A percentile compares a stretch with the other conserved stretches of the same genome.
Conservation (phyloP, 2,797 vertebrate genomes). For the Pelochelys cantorii region DNA sequence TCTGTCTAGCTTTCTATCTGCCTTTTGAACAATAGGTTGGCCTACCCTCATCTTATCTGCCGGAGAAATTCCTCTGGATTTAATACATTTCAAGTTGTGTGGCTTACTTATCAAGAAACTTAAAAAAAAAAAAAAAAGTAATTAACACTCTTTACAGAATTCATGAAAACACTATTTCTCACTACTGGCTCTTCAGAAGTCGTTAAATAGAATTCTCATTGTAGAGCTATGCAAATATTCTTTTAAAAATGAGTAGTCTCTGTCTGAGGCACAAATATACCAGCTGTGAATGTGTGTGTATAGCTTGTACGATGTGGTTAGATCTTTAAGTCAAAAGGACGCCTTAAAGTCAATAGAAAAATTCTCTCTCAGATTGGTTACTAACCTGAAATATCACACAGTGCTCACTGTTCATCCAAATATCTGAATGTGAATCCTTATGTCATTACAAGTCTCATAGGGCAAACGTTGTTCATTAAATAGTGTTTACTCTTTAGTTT, state of each 20-base stretch:
- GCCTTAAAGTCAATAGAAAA: neutral
- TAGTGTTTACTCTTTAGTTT: rapidly evolving
- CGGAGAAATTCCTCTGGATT: neutral
- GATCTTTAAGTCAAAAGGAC: rapidly evolving
- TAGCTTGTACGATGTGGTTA: neutral
- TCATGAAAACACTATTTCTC: neutral
- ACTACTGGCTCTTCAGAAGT: rapidly evolving
- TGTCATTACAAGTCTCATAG: neutral
- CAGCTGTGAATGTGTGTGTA: neutral
- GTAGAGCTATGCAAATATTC: neutral
- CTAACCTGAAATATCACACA: neutral
- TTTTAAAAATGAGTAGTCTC: neutral
- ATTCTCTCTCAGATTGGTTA: rapidly evolving
- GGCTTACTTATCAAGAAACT: rapidly evolving
- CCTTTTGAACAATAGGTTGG: neutral
- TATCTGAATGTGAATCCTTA: neutral
- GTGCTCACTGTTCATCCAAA: neutral
- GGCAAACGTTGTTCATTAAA: neutral
- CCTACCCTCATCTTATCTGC: neutral
- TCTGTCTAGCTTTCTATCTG: neutral
- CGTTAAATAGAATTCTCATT: neutral
- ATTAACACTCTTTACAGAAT: neutral
- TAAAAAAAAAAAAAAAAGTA: neutral
- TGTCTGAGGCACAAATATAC: neutral
- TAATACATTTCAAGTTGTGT: neutral